Evolutionary conservation across 2,113 vertebrate genomes (phyloP).

Genomic region (Ophthalmotilapia sp.): DNA sequence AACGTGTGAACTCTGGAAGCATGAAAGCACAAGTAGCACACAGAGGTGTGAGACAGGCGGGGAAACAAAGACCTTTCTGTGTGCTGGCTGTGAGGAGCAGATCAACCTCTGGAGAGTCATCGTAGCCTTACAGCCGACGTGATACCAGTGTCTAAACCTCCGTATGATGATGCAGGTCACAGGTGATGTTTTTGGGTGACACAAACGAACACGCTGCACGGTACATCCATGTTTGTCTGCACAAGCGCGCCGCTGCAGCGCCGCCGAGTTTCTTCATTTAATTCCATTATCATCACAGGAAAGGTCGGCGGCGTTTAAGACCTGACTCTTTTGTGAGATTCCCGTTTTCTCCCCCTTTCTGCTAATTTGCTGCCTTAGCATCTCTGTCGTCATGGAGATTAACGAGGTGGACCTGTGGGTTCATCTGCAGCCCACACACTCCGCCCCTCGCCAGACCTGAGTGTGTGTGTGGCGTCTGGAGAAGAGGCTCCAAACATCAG

Average conservation of each 20-base stretch:
- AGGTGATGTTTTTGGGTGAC: neutral
- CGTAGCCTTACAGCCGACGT: fast-evolving
- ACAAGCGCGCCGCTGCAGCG: neutral
- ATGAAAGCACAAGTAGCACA: neutral
- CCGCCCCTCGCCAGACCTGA: constrained; percentile 7
- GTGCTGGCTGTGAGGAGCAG: constrained; percentile 11
- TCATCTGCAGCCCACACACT: constrained; percentile 12
- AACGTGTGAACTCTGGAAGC: neutral
- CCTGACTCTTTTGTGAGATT: constrained; percentile 21
- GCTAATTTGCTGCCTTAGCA: constrained; percentile 64
- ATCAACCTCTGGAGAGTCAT: neutral
- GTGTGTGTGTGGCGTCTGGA: neutral
- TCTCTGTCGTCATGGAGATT: constrained; percentile 66
- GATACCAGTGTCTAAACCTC: neutral
- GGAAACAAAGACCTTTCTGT: constrained; percentile 53
- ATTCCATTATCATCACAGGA: neutral
- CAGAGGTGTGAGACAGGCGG: constrained; percentile 46
- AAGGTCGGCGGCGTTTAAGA: neutral
- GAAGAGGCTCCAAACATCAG: constrained; percentile 5
- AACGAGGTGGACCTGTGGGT: constrained; percentile 57
- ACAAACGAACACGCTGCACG: neutral
- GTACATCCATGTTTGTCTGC: neutral
- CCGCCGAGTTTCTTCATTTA: neutral
- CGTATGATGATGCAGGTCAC: neutral
- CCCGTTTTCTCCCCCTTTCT: constrained; percentile 24